phyloP scores from a whole-genome alignment of 2,113 vertebrate species.

The Laticauda colubrina region DNA sequence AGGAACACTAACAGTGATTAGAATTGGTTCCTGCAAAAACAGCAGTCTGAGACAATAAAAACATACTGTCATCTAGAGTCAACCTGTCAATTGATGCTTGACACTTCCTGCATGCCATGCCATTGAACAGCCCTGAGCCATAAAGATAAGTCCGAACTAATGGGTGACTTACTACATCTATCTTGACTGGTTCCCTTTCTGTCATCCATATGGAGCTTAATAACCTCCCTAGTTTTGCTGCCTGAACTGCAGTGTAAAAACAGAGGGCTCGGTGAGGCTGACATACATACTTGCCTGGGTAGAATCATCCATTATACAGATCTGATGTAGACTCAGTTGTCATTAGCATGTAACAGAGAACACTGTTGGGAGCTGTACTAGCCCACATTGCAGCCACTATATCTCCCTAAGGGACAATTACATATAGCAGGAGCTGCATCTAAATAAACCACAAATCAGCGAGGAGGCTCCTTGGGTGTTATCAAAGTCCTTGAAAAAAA shows the following conservation, averaged over 20 bases:
- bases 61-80: not conserved
- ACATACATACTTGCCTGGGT: not conserved
- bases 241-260: not conserved
- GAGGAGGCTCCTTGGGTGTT: not conserved
- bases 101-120: not conserved
- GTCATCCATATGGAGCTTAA: not conserved
- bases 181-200: not conserved
- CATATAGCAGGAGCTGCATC: not conserved
- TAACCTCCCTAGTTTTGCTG: conserved; percentile 4
- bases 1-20: not conserved
- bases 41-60: not conserved
- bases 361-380: not conserved
- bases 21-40: not conserved
- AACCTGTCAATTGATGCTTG: not conserved
- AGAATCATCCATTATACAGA: not conserved
- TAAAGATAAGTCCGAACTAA: too few species aligned
- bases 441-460: not conserved
- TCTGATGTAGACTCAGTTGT: not conserved
- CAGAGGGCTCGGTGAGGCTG: not conserved
- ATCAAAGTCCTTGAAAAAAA: not conserved
- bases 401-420: not conserved
- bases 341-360: not conserved
- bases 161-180: not conserved
- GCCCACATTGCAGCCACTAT: not conserved
- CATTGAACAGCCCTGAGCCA: not conserved